Conservation (phyloP, 2,113 vertebrate genomes). For the Seriola dumerili region DNA sequence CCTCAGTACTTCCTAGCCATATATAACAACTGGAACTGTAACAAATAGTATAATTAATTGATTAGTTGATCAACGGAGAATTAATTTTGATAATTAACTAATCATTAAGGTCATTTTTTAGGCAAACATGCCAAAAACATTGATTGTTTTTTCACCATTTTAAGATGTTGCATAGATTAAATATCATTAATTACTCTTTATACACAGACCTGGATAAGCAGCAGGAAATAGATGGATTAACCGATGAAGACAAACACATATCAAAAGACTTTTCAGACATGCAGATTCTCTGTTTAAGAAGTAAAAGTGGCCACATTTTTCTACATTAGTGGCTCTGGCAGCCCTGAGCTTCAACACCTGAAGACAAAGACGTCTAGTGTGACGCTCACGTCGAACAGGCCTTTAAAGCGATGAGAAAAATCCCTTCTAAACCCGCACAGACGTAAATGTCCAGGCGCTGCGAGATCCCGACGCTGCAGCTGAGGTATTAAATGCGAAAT, state of each 20-base stretch:
- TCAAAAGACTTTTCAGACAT: not conserved
- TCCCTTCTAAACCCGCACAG: conserved; percentile 23
- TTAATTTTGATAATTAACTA: too few relatives aligned
- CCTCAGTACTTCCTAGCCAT: too few relatives aligned
- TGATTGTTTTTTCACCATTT: too few relatives aligned
- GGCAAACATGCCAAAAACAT: too few relatives aligned
- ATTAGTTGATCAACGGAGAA: too few relatives aligned
- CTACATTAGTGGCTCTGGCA: not conserved
- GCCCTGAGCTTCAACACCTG: not conserved
- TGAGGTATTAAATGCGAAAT: conserved; percentile 49
- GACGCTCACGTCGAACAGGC: not conserved
- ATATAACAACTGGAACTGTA: not conserved
- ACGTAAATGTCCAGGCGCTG: conserved; percentile 31
- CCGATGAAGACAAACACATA: too few relatives aligned
- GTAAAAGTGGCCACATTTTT: not conserved
- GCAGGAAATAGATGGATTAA: not conserved
- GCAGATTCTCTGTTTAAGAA: not conserved
- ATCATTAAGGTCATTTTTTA: too few relatives aligned
- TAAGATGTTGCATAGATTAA: too few relatives aligned
- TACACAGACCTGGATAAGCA: too few relatives aligned
- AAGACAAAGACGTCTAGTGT: not conserved
- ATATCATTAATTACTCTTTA: not conserved
- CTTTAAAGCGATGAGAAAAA: not conserved
- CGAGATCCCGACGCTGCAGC: conserved; percentile 27
- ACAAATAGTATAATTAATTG: too few relatives aligned